Conservation (phyloP, 2,888 invertebrate species). For the Agrotis clavis region DNA sequence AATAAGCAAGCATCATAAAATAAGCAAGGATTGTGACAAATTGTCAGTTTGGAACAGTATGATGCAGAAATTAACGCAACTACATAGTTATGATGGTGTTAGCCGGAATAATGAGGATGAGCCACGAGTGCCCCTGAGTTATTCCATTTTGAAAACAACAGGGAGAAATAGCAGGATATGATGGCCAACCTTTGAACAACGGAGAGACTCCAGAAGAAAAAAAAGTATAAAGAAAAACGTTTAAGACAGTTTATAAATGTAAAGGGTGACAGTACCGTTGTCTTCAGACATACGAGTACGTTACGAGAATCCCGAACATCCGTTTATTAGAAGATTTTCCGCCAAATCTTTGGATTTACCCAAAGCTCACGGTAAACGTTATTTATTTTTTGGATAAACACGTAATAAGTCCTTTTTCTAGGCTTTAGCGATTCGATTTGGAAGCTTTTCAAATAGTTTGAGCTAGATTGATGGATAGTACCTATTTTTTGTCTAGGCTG, state of each 20-base stretch:
- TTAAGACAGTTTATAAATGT: conserved; percentile 11
- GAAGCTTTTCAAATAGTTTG: conserved; percentile 9
- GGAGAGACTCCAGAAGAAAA: neutral
- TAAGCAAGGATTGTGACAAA: conserved; percentile 2
- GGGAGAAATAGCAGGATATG: too few species aligned
- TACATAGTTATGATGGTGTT: too few species aligned
- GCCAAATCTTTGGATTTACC: conserved; percentile 44
- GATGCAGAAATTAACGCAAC: too few species aligned
- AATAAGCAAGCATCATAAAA: neutral
- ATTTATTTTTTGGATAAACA: conserved; percentile 49
- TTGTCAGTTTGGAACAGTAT: neutral
- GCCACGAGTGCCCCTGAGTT: too few species aligned
- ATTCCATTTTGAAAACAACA: neutral
- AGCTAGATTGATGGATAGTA: conserved; percentile 3
- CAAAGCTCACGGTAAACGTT: conserved; percentile 45
- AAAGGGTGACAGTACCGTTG: conserved; percentile 39
- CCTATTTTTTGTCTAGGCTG: neutral
- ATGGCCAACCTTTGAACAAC: neutral
- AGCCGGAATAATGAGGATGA: too few species aligned
- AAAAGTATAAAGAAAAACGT: conserved; percentile 6
- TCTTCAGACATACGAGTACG: conserved; percentile 27
- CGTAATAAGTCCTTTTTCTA: conserved; percentile 25
- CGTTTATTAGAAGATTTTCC: conserved; percentile 28
- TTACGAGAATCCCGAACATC: conserved; percentile 43
- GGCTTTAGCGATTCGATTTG: conserved; percentile 6